Conservation (phyloP, 2,888 invertebrate genomes). For the Cephus runcator region DNA sequence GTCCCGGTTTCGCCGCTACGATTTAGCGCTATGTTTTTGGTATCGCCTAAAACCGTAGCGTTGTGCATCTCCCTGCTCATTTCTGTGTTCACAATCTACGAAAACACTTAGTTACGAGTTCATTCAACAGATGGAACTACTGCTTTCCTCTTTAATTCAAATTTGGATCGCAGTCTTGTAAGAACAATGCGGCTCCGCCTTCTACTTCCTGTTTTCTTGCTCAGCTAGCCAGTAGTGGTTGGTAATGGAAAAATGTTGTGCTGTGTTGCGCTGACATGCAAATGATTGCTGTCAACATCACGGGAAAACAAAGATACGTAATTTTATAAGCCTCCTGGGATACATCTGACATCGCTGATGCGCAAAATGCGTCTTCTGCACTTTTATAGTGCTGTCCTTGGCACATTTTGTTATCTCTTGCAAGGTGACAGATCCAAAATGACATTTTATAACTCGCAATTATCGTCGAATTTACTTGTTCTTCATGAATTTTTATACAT, state of each 20-base stretch:
- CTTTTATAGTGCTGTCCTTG: not conserved
- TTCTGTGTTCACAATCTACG: not conserved
- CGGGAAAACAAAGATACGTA: not conserved
- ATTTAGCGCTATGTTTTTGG: too few relatives aligned
- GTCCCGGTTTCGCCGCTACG: too few relatives aligned
- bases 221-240: not conserved
- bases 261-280: not conserved
- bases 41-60: too few relatives aligned
- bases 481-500: not conserved
- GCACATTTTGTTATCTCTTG: not conserved
- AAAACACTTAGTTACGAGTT: not conserved
- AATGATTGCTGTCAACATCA: not conserved
- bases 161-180: not conserved
- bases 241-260: not conserved
- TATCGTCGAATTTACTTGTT: not conserved
- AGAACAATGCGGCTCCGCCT: not conserved
- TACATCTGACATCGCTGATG: not conserved
- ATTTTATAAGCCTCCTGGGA: not conserved
- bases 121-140: not conserved
- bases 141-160: not conserved
- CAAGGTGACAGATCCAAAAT: not conserved
- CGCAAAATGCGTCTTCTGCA: conserved; percentile 1
- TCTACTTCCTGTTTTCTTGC: not conserved
- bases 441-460: not conserved
- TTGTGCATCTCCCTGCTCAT: too few relatives aligned